Evolutionary conservation across 2,888 invertebrate species (phyloP).

Genomic region (Leptothorax acervorum): DNA sequence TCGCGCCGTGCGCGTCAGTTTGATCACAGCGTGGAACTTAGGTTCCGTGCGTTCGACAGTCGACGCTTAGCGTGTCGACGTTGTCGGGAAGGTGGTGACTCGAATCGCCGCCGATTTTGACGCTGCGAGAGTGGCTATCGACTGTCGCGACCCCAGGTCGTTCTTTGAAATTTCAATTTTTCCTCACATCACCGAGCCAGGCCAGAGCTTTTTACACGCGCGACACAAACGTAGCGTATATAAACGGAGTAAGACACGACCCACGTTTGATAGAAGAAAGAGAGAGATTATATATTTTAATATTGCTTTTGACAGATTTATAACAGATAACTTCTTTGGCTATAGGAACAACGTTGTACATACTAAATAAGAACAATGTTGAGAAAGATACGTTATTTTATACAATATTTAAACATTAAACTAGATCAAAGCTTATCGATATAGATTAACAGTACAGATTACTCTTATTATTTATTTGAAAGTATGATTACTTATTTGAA

Average conservation of each 20-base stretch:
- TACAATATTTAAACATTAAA: not conserved
- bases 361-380: not conserved
- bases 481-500: not conserved
- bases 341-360: not conserved
- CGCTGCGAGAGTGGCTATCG: slow-evolving; percentile 19
- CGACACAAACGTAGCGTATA: not conserved
- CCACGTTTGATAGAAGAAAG: not conserved
- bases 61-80: slow-evolving; percentile 27
- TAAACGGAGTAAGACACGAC: not conserved
- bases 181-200: not conserved
- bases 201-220: slow-evolving; percentile 1
- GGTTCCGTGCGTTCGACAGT: slow-evolving; percentile 69
- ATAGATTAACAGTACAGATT: not conserved
- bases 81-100: not conserved
- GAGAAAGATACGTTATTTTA: not conserved
- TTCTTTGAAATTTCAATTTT: slow-evolving; percentile 51
- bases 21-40: slow-evolving; percentile 68
- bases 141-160: not conserved
- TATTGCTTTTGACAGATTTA: not conserved
- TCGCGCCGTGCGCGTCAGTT: slow-evolving; percentile 63
- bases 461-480: not conserved
- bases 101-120: slow-evolving; percentile 34
- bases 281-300: not conserved
- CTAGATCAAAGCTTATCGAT: not conserved
- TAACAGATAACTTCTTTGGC: not conserved